phyloP scores from a whole-genome alignment of 2,113 vertebrate genomes.

The Bufo gargarizans region DNA sequence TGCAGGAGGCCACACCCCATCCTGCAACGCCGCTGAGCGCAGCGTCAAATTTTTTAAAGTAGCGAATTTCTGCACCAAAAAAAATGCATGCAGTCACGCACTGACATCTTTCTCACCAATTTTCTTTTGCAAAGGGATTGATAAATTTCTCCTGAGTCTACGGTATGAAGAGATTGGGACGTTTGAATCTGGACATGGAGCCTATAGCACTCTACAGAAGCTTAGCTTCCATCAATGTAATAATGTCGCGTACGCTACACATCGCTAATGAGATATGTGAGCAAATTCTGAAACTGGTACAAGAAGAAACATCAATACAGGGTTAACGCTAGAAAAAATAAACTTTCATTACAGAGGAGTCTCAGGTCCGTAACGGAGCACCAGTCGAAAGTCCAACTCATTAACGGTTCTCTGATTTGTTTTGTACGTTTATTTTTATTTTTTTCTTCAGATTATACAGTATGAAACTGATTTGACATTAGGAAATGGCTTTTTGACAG shows the following conservation, averaged over 20 bases:
- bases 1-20: too few species aligned
- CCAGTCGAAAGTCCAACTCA: conserved; percentile 18
- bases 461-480: conserved; percentile 4
- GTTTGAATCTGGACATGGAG: too few species aligned
- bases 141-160: too few species aligned
- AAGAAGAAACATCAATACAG: neutral
- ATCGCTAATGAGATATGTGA: neutral
- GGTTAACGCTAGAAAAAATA: neutral
- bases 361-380: neutral
- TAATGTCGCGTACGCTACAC: neutral
- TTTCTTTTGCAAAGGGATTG: too few species aligned
- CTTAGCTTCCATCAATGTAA: neutral
- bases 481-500: conserved; percentile 12
- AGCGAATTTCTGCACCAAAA: too few species aligned
- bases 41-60: too few species aligned
- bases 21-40: too few species aligned
- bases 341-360: neutral
- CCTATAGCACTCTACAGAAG: too few species aligned
- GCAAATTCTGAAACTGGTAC: neutral
- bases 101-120: too few species aligned
- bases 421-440: neutral
- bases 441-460: neutral
- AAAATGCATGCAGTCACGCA: too few species aligned
- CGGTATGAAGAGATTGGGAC: too few species aligned
- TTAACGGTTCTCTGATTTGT: conserved; percentile 11